Evolutionary conservation across 2,888 invertebrate genomes (phyloP), one percentile per base, ranked within the genome.

Genomic region (Ametastegia equiseti): DNA sequence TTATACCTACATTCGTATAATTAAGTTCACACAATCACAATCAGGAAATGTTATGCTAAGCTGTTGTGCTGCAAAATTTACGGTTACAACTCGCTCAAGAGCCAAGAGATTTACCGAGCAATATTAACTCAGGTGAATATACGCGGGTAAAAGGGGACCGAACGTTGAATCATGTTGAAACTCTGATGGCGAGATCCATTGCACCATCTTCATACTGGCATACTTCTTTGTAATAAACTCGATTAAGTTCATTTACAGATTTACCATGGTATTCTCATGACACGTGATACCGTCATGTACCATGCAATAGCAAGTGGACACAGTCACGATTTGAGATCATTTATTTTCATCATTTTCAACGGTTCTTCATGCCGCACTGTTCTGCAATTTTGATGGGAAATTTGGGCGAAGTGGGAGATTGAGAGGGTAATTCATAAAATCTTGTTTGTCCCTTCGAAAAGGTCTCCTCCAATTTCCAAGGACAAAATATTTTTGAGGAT

Each of bases 51-150:
- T 75, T 36, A 54, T 50, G 19, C 19, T 75, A 23, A 75, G 33
- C 13, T 75, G 54, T 54, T 75, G 33, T 54, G 54, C 75, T 54
- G 54, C 23, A 54, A 50, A 75, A 75, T 75, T 75, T 75, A 75
- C 75, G 75, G 50, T 75, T 75, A 54, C 13, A 54, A 54, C 27
- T 75, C 75, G 19, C 30, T 45, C 36, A n/a, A n/a, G n/a, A n/a
- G 54, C 33, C 33, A 19, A 50, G 75, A 75, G 36, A 54, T 75
- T 75, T 71, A 71, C 71, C 47, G n/a, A 39, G 39, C 36, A 39
- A 39, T 67, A 67, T 67, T 67, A 67, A 23, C 15, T 71, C 15
- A 30, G 42, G 30, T n/a, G 33, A 50, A 30, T 36, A n/a, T n/a
- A n/a, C 54, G 33, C 50, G 36, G 19, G 75, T 36, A 30, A 75